Evolutionary conservation across 2,888 invertebrate genomes (phyloP).

Genomic region (Dinocampus coccinellae): DNA sequence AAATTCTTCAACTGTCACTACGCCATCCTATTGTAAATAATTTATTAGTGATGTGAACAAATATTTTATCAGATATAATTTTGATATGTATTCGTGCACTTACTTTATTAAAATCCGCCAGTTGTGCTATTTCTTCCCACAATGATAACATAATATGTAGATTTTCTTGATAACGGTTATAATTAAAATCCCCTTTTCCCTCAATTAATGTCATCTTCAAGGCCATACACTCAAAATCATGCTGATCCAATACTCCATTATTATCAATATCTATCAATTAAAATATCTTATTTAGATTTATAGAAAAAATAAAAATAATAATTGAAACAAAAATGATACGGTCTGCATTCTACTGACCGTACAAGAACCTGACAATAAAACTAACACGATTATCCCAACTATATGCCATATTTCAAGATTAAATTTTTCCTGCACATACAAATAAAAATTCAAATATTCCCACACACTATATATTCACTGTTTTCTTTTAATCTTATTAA

Average conservation of each 20-base stretch:
- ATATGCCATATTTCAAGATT: conserved; percentile 70
- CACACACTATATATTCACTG: not conserved
- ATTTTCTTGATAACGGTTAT: conserved; percentile 80
- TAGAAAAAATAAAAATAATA: not conserved
- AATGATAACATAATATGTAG: conserved; percentile 86
- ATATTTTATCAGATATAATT: not conserved
- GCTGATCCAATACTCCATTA: conserved; percentile 85
- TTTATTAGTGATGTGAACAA: not conserved
- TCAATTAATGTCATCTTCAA: conserved; percentile 85
- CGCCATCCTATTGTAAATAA: conserved; percentile 77
- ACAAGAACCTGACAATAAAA: conserved; percentile 85
- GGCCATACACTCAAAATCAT: conserved; percentile 87
- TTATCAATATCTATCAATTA: conserved; percentile 82
- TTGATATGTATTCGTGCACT: not conserved
- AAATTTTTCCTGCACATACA: not conserved
- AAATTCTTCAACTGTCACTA: conserved; percentile 85
- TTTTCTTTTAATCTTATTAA: not conserved
- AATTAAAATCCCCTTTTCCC: conserved; percentile 85
- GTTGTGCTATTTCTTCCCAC: conserved; percentile 88
- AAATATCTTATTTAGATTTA: not conserved
- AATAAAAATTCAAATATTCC: not conserved
- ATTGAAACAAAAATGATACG: not conserved
- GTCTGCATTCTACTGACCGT: conserved; percentile 75
- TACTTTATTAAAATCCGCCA: conserved; percentile 90
- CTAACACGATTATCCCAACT: conserved; percentile 87